phyloP scores from a whole-genome alignment of 2,797 vertebrate species.

The Pseudotriccus pelzelni region DNA sequence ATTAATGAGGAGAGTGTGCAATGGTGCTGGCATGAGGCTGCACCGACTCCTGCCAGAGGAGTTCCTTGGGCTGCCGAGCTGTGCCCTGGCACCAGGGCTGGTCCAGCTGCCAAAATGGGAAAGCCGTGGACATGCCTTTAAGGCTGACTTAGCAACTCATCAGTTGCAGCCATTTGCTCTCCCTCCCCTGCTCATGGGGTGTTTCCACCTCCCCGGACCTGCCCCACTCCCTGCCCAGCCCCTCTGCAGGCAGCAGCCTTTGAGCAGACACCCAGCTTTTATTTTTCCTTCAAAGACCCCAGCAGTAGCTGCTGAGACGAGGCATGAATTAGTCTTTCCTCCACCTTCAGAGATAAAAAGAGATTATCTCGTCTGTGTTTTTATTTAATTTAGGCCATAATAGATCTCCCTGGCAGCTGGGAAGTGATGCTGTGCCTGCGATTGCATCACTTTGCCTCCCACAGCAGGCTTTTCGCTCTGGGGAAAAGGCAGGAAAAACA shows the following conservation, averaged over 20 bases:
- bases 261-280: neutral
- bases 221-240: neutral
- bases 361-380: slow-evolving; percentile 73
- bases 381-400: slow-evolving; percentile 80
- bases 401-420: slow-evolving; percentile 72
- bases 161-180: neutral
- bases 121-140: neutral
- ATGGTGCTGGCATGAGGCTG: neutral
- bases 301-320: slow-evolving; percentile 24
- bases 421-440: slow-evolving; percentile 73
- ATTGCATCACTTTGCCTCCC: slow-evolving; percentile 72
- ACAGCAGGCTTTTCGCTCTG: slow-evolving; percentile 54
- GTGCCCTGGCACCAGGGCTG: neutral
- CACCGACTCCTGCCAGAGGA: neutral
- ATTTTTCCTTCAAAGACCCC: slow-evolving; percentile 8
- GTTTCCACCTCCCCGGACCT: fast-evolving
- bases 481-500: slow-evolving; percentile 67
- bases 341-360: slow-evolving; percentile 71
- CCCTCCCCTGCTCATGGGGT: neutral
- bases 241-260: neutral
- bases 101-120: neutral
- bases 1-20: fast-evolving
- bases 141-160: neutral
- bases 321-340: slow-evolving; percentile 64
- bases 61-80: neutral